Evolutionary conservation across 1,140 invertebrate genomes (phyloP).

Genomic region (Eumaeus atala): DNA sequence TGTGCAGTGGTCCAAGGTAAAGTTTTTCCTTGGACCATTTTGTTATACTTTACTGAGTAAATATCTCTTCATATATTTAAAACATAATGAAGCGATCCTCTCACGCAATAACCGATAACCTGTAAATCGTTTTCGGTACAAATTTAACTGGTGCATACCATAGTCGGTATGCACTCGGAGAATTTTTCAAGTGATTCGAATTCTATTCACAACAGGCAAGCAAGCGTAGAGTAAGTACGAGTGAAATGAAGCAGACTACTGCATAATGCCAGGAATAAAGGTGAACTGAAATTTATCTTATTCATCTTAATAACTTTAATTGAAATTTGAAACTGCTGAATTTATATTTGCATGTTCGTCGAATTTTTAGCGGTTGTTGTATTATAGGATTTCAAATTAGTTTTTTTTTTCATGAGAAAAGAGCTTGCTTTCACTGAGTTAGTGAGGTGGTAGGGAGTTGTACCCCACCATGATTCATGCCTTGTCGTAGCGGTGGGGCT

Average conservation of each 20-base stretch:
- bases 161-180: conserved; percentile 38
- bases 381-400: too few species aligned
- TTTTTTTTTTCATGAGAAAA: too few species aligned
- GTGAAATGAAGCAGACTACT: conserved; percentile 51
- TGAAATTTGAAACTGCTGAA: not conserved
- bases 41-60: too few species aligned
- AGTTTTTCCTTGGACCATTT: too few species aligned
- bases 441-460: too few species aligned
- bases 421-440: too few species aligned
- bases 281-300: too few species aligned
- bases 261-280: conserved; percentile 30
- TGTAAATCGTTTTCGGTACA: conserved; percentile 30
- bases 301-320: conserved; percentile 6
- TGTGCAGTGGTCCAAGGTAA: too few species aligned
- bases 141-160: conserved; percentile 37
- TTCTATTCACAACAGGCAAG: conserved; percentile 54
- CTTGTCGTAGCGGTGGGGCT: too few species aligned
- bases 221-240: conserved; percentile 37
- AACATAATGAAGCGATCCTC: conserved; percentile 20
- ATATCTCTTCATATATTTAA: not conserved
- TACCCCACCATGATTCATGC: too few species aligned
- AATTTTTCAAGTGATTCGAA: conserved; percentile 64
- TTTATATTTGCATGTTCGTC: too few species aligned
- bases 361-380: too few species aligned
- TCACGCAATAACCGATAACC: conserved; percentile 30